A percentile compares a stretch with the other conserved stretches of the same genome.
Conservation (phyloP, 2,888 invertebrate species). For the Pemphredon lugubris region DNA sequence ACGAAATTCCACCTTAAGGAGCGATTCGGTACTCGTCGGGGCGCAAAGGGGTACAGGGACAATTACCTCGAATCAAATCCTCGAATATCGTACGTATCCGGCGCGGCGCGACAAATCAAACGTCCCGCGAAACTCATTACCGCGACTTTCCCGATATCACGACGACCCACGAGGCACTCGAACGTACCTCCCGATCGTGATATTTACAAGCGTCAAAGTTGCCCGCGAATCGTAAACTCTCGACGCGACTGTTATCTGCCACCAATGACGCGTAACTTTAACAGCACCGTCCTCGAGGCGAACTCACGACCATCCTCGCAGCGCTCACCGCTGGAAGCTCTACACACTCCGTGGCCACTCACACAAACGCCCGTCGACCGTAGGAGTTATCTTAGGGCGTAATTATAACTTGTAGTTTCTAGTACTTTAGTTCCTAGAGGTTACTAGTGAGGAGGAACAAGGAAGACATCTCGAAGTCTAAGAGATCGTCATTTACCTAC, state of each 20-base stretch:
- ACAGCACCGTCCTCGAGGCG: slow-evolving; percentile 30
- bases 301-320: slow-evolving; percentile 26
- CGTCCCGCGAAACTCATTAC: no score
- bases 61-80: no score
- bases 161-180: no score
- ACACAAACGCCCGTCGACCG: slow-evolving; percentile 52
- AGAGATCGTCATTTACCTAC: slow-evolving; percentile 43
- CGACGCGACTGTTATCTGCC: slow-evolving; percentile 34
- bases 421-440: slow-evolving; percentile 55
- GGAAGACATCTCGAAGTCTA: slow-evolving; percentile 37
- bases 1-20: no score
- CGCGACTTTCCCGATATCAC: no score
- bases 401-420: slow-evolving; percentile 73
- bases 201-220: neutral
- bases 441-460: slow-evolving; percentile 31
- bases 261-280: slow-evolving; percentile 45
- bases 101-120: no score
- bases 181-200: no score
- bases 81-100: no score
- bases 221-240: slow-evolving; percentile 26
- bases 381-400: slow-evolving; percentile 68
- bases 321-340: slow-evolving; percentile 15
- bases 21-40: no score
- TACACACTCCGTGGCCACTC: slow-evolving; percentile 30
- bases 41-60: no score